Percentiles rank a stretch among this genome's conserved stretches.
These are phyloP conservation scores for Oophaga sylvatica DNA, from an alignment of 2,797 vertebrate species.

Conservation along the genomic window DNA sequence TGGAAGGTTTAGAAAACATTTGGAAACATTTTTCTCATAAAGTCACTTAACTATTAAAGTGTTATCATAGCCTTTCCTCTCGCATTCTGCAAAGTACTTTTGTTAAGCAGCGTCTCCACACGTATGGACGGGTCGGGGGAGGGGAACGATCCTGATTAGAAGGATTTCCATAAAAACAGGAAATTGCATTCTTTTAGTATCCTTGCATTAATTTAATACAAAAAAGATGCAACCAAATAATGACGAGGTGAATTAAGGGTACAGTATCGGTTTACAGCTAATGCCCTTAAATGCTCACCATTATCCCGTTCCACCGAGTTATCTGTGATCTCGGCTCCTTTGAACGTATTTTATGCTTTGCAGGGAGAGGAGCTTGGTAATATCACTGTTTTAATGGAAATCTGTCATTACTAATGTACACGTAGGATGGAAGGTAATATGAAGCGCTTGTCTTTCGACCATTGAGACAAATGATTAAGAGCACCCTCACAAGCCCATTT, in stretches of 20 bases:
- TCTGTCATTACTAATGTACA: constrained; percentile 61
- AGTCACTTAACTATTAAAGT: constrained; percentile 93
- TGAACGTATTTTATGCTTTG: constrained; percentile 59
- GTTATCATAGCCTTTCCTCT: constrained; percentile 88
- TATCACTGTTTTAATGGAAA: constrained; percentile 62
- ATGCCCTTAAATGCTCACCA: constrained; percentile 57
- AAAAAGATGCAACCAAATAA: constrained; percentile 64
- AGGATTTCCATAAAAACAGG: constrained; percentile 68
- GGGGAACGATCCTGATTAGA: constrained; percentile 69
- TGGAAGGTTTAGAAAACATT: constrained; percentile 93
- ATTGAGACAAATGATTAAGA: constrained; percentile 55
- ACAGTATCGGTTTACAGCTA: constrained; percentile 63
- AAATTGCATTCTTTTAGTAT: constrained; percentile 70
- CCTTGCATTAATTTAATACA: constrained; percentile 70
- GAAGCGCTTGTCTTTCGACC: constrained; percentile 36
- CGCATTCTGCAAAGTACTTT: constrained; percentile 68
- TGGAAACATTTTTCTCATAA: constrained; percentile 97
- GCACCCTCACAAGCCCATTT: constrained; percentile 29
- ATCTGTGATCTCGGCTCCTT: constrained; percentile 59
- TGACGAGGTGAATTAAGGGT: constrained; percentile 61
- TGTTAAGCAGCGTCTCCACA: constrained; percentile 65
- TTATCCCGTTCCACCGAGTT: constrained; percentile 62
- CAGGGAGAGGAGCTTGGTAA: constrained; percentile 58
- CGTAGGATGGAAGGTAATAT: constrained; percentile 53
- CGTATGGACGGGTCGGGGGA: constrained; percentile 56